A percentile compares a stretch with the other conserved stretches of the same genome.
phyloP scores from a whole-genome alignment of 2,888 invertebrate species.

The Scaeva pyrastri region DNA sequence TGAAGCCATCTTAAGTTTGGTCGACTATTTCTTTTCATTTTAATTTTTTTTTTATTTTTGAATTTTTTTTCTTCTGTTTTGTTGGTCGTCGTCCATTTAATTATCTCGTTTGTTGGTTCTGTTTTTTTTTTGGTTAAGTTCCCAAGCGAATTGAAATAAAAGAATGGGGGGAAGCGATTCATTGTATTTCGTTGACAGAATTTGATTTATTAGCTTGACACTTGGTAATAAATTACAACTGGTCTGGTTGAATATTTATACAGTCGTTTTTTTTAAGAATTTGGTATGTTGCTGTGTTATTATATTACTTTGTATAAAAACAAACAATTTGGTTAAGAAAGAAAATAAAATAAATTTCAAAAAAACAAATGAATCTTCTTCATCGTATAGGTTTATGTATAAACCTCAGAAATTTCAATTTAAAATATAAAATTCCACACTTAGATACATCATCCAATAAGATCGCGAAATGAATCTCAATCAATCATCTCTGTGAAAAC shows the following conservation, averaged over 20 bases:
- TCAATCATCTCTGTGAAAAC: constrained; percentile 61
- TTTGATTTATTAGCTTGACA: constrained; percentile 68
- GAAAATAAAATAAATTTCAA: constrained; percentile 7
- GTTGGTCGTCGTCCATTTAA: constrained; percentile 53
- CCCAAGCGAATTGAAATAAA: constrained; percentile 42
- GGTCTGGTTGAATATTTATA: constrained; percentile 49
- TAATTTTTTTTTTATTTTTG: neutral
- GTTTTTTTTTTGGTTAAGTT: neutral
- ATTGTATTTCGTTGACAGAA: constrained; percentile 63
- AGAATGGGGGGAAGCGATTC: constrained; percentile 34
- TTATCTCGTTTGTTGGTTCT: constrained; percentile 62
- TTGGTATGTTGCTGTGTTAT: neutral
- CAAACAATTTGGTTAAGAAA: neutral
- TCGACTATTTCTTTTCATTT: constrained; percentile 49
- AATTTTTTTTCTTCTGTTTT: constrained; percentile 26
- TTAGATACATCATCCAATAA: constrained; percentile 69
- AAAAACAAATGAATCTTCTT: neutral
- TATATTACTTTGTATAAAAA: constrained; percentile 22
- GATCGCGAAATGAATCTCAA: constrained; percentile 66
- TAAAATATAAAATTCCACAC: constrained; percentile 43
- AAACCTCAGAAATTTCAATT: no score
- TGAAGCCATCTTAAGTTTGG: constrained; percentile 70
- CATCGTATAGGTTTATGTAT: neutral
- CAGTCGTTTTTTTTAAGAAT: neutral
- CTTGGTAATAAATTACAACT: constrained; percentile 69